A percentile compares a stretch with the other conserved stretches of the same genome.
These are phyloP conservation scores for Phragmatobia fuliginosa DNA, from an alignment of 2,888 invertebrate genomes.

Conservation along the genomic window DNA sequence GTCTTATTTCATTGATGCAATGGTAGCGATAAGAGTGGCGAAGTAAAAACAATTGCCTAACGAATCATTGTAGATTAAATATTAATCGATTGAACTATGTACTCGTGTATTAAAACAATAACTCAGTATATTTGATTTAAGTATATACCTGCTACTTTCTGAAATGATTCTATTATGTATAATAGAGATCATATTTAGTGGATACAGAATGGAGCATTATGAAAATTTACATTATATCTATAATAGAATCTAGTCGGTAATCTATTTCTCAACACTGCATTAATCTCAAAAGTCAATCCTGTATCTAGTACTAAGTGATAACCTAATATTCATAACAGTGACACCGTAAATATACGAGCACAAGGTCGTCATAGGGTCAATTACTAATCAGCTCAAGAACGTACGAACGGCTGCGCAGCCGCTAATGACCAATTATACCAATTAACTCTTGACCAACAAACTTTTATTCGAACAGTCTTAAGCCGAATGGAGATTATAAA, in stretches of 20 bases:
- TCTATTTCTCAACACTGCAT: not conserved
- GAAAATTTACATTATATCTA: not conserved
- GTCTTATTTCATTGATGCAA: not conserved
- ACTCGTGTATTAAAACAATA: not conserved
- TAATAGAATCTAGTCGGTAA: too few species aligned
- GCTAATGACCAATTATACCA: constrained; percentile 79
- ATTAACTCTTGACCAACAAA: constrained; percentile 79
- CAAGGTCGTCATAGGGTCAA: constrained; percentile 77
- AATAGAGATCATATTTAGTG: not conserved
- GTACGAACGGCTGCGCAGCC: constrained; percentile 58
- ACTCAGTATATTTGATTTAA: not conserved
- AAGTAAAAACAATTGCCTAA: constrained; percentile 10
- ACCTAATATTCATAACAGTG: constrained; percentile 52
- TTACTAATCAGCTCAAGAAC: constrained; percentile 79
- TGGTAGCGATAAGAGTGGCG: not conserved
- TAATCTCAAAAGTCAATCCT: not conserved
- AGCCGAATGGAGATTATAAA: not conserved
- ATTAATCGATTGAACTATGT: not conserved
- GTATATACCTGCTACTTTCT: not conserved
- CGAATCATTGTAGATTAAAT: constrained; percentile 7
- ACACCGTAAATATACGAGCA: constrained; percentile 47
- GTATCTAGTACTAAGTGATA: constrained; percentile 36
- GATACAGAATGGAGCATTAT: not conserved
- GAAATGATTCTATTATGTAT: not conserved
- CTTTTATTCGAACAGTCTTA: constrained; percentile 64